phyloP scores from a whole-genome alignment of 2,797 vertebrate species.

The Channa striata region DNA sequence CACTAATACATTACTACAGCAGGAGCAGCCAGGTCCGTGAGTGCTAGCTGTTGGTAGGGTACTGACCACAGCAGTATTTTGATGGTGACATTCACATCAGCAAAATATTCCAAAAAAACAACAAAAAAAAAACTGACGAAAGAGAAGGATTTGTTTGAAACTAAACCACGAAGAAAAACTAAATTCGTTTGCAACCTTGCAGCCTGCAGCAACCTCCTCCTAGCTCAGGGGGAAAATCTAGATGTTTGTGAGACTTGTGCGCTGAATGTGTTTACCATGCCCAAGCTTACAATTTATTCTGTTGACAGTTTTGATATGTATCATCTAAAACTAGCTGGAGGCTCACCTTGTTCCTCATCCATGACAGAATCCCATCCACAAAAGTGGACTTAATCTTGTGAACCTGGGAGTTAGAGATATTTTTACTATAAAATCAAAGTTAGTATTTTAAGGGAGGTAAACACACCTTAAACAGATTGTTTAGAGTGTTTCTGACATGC shows the following conservation, averaged over 20 bases:
- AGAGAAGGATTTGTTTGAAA: constrained; percentile 3
- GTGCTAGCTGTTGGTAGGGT: constrained; percentile 30
- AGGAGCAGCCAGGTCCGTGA: constrained; percentile 2
- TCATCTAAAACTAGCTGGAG: neutral
- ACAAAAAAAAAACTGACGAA: too few relatives aligned
- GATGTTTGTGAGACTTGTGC: neutral
- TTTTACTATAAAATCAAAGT: neutral
- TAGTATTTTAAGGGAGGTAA: neutral
- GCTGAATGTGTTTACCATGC: neutral
- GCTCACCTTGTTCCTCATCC: constrained; percentile 88
- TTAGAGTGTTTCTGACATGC: too few relatives aligned
- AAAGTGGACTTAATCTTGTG: constrained; percentile 95
- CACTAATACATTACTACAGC: neutral
- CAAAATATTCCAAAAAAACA: constrained; percentile 1
- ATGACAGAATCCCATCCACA: constrained; percentile 89
- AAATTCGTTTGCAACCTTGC: constrained; percentile 1
- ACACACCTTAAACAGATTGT: too few relatives aligned
- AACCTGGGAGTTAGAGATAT: constrained; percentile 76
- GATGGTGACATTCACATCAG: constrained; percentile 17
- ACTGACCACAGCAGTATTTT: neutral
- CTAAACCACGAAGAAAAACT: constrained; percentile 16
- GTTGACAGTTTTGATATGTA: neutral
- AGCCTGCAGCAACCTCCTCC: constrained; percentile 15
- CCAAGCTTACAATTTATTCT: neutral
- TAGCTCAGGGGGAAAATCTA: constrained; percentile 6